These are phyloP conservation scores for Cebidichthys violaceus DNA, from an alignment of 2,113 vertebrate species.

Conservation along the genomic window DNA sequence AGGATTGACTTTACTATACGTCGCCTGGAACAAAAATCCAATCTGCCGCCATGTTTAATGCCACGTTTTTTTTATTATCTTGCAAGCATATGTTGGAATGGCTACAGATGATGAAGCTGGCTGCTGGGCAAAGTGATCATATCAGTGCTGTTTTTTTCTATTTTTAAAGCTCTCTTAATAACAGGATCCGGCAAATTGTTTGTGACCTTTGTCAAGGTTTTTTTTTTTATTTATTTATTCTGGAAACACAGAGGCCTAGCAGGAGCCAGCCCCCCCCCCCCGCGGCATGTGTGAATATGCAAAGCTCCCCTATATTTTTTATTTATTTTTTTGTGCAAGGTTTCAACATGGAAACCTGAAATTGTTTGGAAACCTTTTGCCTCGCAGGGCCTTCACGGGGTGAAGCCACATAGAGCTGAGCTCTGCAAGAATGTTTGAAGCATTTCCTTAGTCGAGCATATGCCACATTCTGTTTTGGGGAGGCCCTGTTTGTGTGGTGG, in stretches of 20 bases:
- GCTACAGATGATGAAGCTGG: slow-evolving; percentile 94
- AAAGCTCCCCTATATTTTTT: slow-evolving; percentile 65
- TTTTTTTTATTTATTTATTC: slow-evolving; percentile 22
- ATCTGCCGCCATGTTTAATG: slow-evolving; percentile 94
- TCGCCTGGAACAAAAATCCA: slow-evolving; percentile 94
- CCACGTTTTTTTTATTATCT: slow-evolving; percentile 90
- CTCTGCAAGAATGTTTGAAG: slow-evolving; percentile 75
- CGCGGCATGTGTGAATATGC: slow-evolving; percentile 90
- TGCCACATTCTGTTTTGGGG: slow-evolving; percentile 72
- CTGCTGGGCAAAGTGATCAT: slow-evolving; percentile 93
- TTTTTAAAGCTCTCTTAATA: slow-evolving; percentile 87
- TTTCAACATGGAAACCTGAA: slow-evolving; percentile 74
- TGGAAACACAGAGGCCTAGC: slow-evolving; percentile 81
- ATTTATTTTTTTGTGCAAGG: slow-evolving; percentile 28
- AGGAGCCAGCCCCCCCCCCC: slow-evolving; percentile 73
- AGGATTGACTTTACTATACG: slow-evolving; percentile 89
- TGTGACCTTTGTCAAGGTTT: slow-evolving; percentile 98
- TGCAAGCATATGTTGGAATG: slow-evolving; percentile 93
- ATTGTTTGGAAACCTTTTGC: slow-evolving; percentile 86
- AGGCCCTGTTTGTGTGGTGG: slow-evolving; percentile 48
- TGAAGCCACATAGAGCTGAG: slow-evolving; percentile 73
- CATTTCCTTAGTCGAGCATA: slow-evolving; percentile 77
- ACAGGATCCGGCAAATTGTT: slow-evolving; percentile 88
- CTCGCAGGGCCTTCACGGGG: slow-evolving; percentile 69
- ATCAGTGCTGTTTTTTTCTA: slow-evolving; percentile 78